phyloP scores from a whole-genome alignment of 1,140 invertebrate species.

The Drosophila baimaii region DNA sequence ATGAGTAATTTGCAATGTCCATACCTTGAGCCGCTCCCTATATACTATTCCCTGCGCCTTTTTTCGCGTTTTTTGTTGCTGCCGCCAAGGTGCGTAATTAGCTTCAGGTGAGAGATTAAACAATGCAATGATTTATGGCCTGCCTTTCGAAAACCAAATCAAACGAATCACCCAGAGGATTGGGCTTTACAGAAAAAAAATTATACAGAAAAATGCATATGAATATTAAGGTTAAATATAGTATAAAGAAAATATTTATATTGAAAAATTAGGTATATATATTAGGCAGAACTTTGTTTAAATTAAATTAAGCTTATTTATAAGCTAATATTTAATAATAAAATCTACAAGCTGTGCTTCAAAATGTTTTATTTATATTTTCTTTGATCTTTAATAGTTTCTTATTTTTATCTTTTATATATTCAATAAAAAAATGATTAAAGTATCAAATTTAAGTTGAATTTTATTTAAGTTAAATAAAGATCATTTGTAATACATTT shows the following conservation, averaged over 20 bases:
- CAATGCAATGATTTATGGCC: conserved; percentile 35
- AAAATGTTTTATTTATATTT: no score
- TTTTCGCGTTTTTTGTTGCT: neutral
- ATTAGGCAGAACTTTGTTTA: neutral
- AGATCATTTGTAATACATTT: no score
- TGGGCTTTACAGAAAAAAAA: neutral
- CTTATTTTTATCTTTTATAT: no score
- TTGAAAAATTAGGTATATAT: neutral
- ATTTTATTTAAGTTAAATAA: neutral
- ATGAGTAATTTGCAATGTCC: conserved; percentile 56
- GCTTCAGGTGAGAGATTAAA: conserved; percentile 53
- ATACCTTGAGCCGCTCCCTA: conserved; percentile 12
- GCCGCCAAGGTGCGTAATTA: conserved; percentile 54
- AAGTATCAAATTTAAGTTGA: neutral
- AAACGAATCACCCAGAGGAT: conserved; percentile 30
- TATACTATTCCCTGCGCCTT: neutral
- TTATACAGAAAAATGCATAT: no score
- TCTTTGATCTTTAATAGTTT: no score
- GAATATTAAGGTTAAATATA: neutral
- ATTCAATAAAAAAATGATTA: no score
- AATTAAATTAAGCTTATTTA: neutral
- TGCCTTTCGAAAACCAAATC: conserved; percentile 21
- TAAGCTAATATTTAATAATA: no score
- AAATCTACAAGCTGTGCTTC: no score
- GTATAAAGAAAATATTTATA: neutral